Evolutionary conservation across 2,888 invertebrate genomes (phyloP).

Genomic region (Cephus runcator): DNA sequence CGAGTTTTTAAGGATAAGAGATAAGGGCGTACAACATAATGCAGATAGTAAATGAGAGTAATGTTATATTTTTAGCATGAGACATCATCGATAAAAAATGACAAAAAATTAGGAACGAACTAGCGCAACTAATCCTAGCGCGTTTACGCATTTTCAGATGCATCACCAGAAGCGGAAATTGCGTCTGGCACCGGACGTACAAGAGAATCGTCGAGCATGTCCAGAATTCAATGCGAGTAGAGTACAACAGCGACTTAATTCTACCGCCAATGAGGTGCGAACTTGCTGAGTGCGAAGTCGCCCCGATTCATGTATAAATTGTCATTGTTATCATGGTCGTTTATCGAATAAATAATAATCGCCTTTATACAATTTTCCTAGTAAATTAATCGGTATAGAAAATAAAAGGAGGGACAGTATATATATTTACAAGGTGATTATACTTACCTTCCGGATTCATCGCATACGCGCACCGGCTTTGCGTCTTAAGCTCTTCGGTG

Average conservation of each 20-base stretch:
- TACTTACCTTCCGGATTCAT: conserved; percentile 53
- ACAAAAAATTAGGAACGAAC: neutral
- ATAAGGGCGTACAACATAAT: neutral
- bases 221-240: conserved; percentile 75
- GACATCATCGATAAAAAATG: conserved; percentile 12
- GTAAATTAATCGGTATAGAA: neutral
- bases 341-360: neutral
- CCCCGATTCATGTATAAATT: neutral
- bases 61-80: neutral
- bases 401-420: neutral
- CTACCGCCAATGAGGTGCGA: conserved; percentile 57
- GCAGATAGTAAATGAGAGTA: neutral
- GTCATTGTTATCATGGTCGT: neutral
- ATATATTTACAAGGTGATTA: conserved; percentile 60
- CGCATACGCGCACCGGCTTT: conserved; percentile 14
- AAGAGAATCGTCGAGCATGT: conserved; percentile 72
- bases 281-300: conserved; percentile 43
- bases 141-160: conserved; percentile 63
- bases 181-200: conserved; percentile 77
- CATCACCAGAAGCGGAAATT: conserved; percentile 67
- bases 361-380: neutral
- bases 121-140: neutral
- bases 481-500: conserved; percentile 28
- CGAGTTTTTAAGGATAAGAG: neutral
- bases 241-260: conserved; percentile 66